Conservation (phyloP, 1,140 invertebrate species). For the Akabosia matsudoensis region DNA sequence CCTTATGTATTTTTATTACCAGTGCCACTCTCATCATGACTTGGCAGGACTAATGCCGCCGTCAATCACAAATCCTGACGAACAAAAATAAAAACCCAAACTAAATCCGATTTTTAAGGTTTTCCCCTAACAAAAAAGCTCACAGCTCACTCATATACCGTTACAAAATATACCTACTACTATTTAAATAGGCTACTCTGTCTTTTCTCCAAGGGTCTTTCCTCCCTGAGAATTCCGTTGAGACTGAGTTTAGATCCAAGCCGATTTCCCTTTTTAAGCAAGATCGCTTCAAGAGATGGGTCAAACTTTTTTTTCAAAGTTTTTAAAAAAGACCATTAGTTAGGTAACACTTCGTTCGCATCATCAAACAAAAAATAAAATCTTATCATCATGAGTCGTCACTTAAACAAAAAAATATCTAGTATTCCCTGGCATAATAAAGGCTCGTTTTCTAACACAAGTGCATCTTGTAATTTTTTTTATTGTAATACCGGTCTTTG, state of each 20-base stretch:
- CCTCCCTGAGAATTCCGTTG: not conserved
- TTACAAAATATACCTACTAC: no score
- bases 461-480: not conserved
- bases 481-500: not conserved
- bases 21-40: not conserved
- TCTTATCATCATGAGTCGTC: not conserved
- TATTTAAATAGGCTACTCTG: no score
- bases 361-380: not conserved
- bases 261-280: not conserved
- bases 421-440: not conserved
- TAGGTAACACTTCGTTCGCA: not conserved
- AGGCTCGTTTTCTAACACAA: not conserved
- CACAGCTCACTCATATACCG: no score
- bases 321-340: not conserved
- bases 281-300: not conserved
- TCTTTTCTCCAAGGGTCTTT: no score
- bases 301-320: not conserved
- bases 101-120: not conserved
- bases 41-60: not conserved
- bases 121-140: no score
- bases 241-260: not conserved
- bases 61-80: not conserved
- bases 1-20: not conserved
- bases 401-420: not conserved
- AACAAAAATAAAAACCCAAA: not conserved